Conservation (phyloP, 2,888 invertebrate species). For the Cancer borealis region DNA sequence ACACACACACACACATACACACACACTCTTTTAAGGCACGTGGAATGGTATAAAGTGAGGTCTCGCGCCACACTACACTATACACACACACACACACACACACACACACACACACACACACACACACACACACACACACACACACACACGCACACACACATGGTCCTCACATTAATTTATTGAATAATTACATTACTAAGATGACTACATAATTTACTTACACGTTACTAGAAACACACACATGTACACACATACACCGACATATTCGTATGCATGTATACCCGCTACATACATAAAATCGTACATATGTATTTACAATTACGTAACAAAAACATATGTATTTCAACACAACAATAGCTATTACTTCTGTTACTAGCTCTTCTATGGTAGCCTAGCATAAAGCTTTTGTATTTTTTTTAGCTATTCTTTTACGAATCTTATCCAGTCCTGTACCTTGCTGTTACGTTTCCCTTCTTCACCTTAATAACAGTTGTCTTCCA, state of each 20-base stretch:
- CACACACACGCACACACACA: slow-evolving; percentile 12
- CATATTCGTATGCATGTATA: not conserved
- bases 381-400: not conserved
- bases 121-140: slow-evolving; percentile 31
- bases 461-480: not conserved
- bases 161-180: not conserved
- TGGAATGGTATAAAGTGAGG: not conserved
- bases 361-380: not conserved
- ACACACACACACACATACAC: slow-evolving; percentile 4
- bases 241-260: not conserved
- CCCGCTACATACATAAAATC: not conserved
- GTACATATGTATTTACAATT: slow-evolving; percentile 36
- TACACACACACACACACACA: slow-evolving; percentile 37
- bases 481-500: not conserved
- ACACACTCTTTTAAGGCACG: slow-evolving; percentile 2
- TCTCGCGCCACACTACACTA: not conserved
- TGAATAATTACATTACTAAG: not conserved
- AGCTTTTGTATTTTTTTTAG: not conserved
- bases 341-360: not conserved
- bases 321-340: not conserved
- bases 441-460: not conserved
- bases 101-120: slow-evolving; percentile 6
- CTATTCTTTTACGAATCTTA: not conserved
- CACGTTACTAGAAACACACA: not conserved
- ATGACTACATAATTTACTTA: not conserved